These are phyloP conservation scores for Paramisgurnus dabryanus DNA, from an alignment of 2,113 vertebrate species.

Conservation along the genomic window DNA sequence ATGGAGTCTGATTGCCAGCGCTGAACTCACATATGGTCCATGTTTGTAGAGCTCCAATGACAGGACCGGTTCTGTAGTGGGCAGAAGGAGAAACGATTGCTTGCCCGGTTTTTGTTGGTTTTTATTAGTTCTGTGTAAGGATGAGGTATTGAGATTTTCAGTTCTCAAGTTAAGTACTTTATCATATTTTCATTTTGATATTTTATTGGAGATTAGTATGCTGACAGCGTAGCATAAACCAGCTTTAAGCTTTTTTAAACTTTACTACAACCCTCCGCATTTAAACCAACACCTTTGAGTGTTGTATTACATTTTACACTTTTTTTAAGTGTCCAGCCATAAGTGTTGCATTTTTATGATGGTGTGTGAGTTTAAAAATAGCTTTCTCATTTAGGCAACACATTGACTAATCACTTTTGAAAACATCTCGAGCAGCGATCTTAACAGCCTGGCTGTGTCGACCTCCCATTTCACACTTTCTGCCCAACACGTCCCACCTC, in stretches of 20 bases:
- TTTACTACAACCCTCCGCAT: background rate
- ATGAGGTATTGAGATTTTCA: background rate
- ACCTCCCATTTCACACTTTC: background rate
- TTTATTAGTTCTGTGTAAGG: slow-evolving; percentile 53
- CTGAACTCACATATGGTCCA: slow-evolving; percentile 78
- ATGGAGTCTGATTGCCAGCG: slow-evolving; percentile 77
- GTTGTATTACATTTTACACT: background rate
- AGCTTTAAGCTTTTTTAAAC: too few relatives aligned
- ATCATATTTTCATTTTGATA: too few relatives aligned
- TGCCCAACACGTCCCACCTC: slow-evolving; percentile 1
- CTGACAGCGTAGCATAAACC: too few relatives aligned
- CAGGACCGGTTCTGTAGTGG: slow-evolving; percentile 69
- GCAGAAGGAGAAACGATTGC: slow-evolving; percentile 57
- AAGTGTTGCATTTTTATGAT: background rate
- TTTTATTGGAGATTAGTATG: too few relatives aligned
- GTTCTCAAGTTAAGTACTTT: background rate
- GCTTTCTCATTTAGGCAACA: too few relatives aligned
- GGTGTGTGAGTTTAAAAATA: background rate
- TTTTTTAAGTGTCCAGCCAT: too few relatives aligned
- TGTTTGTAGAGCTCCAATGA: slow-evolving; percentile 76
- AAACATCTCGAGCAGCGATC: background rate
- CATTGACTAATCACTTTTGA: background rate
- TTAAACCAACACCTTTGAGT: background rate
- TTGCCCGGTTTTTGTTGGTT: slow-evolving; percentile 51
- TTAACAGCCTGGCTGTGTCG: too few relatives aligned